phyloP scores from a whole-genome alignment of 2,888 invertebrate species.

The Notodonta dromedarius region DNA sequence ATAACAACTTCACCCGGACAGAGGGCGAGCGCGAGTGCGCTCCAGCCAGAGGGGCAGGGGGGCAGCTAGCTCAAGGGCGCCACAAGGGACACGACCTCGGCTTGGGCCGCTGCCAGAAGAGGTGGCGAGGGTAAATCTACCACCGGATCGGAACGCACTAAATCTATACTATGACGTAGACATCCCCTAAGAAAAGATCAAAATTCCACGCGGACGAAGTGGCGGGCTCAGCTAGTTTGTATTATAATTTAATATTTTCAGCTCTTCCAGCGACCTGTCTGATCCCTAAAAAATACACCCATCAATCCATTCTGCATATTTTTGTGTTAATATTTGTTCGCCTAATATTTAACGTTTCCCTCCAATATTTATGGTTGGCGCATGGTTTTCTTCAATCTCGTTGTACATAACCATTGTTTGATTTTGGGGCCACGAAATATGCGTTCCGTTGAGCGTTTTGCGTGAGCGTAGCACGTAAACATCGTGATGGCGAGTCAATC shows the following conservation, averaged over 20 bases:
- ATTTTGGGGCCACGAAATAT: slow-evolving; percentile 32
- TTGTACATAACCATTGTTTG: slow-evolving; percentile 47
- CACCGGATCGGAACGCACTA: no score
- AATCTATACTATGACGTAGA: no score
- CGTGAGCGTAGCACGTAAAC: slow-evolving; percentile 1
- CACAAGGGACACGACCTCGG: no score
- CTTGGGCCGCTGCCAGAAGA: no score
- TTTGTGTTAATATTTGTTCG: slow-evolving; percentile 19
- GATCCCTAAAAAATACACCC: slow-evolving; percentile 28
- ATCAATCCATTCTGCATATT: slow-evolving; percentile 31
- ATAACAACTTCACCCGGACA: no score
- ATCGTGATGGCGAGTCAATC: slow-evolving; percentile 5
- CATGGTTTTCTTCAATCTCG: slow-evolving; percentile 61
- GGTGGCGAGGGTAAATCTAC: no score
- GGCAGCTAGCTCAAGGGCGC: no score
- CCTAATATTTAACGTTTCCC: slow-evolving; percentile 32
- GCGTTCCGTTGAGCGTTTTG: slow-evolving; percentile 27
- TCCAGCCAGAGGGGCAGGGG: no score
- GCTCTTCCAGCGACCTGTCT: background rate
- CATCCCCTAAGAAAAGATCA: no score
- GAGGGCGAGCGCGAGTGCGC: no score
- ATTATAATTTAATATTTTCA: background rate
- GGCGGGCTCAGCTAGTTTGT: no score
- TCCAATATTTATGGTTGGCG: slow-evolving; percentile 56
- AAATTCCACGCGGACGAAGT: no score